A percentile compares a stretch with the other conserved stretches of the same genome.
These are phyloP conservation scores for Colostygia pectinataria DNA, from an alignment of 2,888 invertebrate species.

Conservation along the genomic window DNA sequence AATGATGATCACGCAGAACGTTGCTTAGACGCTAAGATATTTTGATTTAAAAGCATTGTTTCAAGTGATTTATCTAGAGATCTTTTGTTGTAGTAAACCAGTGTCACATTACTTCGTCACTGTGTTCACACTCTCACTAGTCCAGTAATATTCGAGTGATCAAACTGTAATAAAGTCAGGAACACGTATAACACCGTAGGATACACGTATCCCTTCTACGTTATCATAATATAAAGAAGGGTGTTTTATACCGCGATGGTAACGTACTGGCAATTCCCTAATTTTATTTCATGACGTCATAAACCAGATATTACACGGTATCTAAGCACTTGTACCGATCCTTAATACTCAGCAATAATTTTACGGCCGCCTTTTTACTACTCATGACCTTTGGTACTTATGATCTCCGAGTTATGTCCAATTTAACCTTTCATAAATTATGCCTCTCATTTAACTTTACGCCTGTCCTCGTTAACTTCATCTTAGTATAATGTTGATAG, in stretches of 20 bases:
- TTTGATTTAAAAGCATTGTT: background rate
- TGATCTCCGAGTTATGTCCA: constrained; percentile 29
- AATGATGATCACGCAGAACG: too few species aligned
- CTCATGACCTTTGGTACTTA: constrained; percentile 32
- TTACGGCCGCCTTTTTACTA: constrained; percentile 33
- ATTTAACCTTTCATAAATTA: constrained; percentile 26
- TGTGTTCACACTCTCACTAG: too few species aligned
- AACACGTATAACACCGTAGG: background rate
- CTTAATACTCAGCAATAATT: constrained; percentile 37
- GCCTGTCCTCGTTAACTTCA: background rate
- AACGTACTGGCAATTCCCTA: constrained; percentile 30
- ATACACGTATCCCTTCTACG: constrained; percentile 3
- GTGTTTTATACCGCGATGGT: constrained; percentile 15
- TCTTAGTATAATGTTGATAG: background rate
- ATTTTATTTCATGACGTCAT: constrained; percentile 35
- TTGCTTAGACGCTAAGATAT: background rate
- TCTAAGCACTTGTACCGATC: constrained; percentile 35
- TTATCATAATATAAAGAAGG: constrained; percentile 14
- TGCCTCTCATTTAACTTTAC: constrained; percentile 27
- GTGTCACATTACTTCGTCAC: too few species aligned
- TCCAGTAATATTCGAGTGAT: too few species aligned
- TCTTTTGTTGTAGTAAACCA: too few species aligned
- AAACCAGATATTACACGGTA: constrained; percentile 35
- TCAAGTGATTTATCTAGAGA: too few species aligned
- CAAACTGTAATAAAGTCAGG: too few species aligned